Evolutionary conservation across 2,113 vertebrate species (phyloP).

Genomic region (Micronisus gabar): DNA sequence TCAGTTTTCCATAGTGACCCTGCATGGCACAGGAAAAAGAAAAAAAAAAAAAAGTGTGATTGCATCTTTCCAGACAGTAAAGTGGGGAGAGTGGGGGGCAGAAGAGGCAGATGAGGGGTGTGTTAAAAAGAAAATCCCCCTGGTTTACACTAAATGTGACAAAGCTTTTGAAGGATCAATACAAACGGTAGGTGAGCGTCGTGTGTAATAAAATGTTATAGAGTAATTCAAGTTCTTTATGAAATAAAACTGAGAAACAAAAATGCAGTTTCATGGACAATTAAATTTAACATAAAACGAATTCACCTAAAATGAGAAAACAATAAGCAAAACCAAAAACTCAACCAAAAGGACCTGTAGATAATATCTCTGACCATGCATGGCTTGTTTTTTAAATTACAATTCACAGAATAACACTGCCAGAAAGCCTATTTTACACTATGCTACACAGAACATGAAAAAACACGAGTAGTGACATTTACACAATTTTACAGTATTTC

Average conservation of each 20-base stretch:
- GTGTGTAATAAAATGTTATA: constrained; percentile 44
- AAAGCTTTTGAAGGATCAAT: constrained; percentile 63
- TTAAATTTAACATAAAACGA: constrained; percentile 61
- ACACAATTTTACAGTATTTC: constrained; percentile 83
- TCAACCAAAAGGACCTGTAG: constrained; percentile 9
- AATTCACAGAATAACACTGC: constrained; percentile 87
- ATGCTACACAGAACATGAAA: constrained; percentile 76
- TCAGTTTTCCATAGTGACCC: constrained; percentile 62
- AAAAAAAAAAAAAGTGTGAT: not conserved
- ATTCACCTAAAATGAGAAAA: constrained; percentile 66
- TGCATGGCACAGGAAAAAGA: constrained; percentile 69
- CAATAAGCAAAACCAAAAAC: constrained; percentile 31
- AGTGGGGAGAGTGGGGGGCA: not conserved
- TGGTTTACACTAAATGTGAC: constrained; percentile 37
- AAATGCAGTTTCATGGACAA: constrained; percentile 64
- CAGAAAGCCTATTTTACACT: constrained; percentile 84
- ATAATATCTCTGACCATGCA: constrained; percentile 68
- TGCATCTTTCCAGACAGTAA: not conserved
- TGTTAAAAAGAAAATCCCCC: not conserved
- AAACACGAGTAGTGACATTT: constrained; percentile 75
- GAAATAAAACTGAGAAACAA: constrained; percentile 49
- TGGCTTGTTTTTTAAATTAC: constrained; percentile 85
- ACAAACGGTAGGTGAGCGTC: constrained; percentile 25
- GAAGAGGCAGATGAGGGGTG: not conserved
- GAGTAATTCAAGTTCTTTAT: constrained; percentile 70